Conservation (phyloP, 2,797 vertebrate genomes). For the Micrastur ruficollis region DNA sequence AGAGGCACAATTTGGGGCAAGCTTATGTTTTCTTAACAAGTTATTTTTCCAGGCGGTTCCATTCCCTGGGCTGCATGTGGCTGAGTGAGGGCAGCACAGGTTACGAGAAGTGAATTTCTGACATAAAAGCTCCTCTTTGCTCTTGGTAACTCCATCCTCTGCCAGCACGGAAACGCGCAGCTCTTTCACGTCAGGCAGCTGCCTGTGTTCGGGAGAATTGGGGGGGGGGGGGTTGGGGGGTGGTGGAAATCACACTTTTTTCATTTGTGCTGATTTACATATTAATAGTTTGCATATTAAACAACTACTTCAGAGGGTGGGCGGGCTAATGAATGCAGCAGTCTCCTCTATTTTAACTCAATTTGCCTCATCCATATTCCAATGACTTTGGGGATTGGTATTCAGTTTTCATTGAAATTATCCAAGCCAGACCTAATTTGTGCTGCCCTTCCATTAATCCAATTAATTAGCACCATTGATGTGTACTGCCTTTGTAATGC, state of each 20-base stretch:
- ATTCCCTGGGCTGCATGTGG: rapidly evolving
- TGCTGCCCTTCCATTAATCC: conserved; percentile 95
- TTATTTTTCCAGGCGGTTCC: not conserved
- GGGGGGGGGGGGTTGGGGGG: not conserved
- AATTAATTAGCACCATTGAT: conserved; percentile 97
- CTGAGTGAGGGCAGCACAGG: not conserved
- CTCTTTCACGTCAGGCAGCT: conserved; percentile 79
- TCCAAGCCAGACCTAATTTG: conserved; percentile 89
- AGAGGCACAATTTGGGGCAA: not conserved
- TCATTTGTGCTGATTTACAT: conserved; percentile 94
- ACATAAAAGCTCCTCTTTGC: conserved; percentile 34
- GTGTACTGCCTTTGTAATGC: conserved; percentile 84
- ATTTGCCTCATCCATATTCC: conserved; percentile 98
- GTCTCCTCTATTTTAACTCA: conserved; percentile 96
- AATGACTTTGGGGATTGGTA: conserved; percentile 86
- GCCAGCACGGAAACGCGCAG: not conserved
- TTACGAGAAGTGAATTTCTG: not conserved
- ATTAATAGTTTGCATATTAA: conserved; percentile 99
- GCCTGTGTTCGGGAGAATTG: conserved; percentile 79
- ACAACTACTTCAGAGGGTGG: conserved; percentile 94
- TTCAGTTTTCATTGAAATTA: conserved; percentile 88
- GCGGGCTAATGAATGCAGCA: conserved; percentile 94
- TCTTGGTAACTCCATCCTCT: conserved; percentile 27
- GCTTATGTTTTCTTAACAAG: not conserved
- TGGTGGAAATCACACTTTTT: conserved; percentile 62